phyloP scores from a whole-genome alignment of 2,113 vertebrate species.

The Rhizomys pruinosus region DNA sequence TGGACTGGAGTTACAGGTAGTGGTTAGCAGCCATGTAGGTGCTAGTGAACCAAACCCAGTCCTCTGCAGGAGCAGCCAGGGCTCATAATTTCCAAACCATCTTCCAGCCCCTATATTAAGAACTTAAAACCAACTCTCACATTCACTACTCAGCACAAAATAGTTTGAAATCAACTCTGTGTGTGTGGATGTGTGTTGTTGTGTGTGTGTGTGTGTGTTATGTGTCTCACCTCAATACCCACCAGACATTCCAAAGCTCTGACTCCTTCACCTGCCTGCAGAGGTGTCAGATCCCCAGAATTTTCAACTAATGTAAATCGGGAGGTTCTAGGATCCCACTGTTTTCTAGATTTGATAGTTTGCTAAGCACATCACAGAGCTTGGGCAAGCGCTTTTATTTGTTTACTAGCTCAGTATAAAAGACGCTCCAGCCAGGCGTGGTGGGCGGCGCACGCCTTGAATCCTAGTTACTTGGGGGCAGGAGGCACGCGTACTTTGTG shows the following conservation, averaged over 20 bases:
- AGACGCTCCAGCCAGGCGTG: too few species aligned
- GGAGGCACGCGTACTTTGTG: too few species aligned
- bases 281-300: not conserved
- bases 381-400: not conserved
- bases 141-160: not conserved
- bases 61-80: too few species aligned
- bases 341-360: too few species aligned
- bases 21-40: too few species aligned
- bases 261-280: not conserved
- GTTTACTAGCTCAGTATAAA: not conserved
- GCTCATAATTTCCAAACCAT: too few species aligned
- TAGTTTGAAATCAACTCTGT: not conserved
- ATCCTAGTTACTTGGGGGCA: too few species aligned
- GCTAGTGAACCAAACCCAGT: too few species aligned
- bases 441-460: too few species aligned
- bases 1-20: too few species aligned
- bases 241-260: not conserved
- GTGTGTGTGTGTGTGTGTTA: not conserved
- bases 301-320: not conserved
- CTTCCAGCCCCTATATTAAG: not conserved
- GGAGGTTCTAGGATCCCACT: too few species aligned
- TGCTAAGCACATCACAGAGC: not conserved
- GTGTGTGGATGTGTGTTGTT: too few species aligned
- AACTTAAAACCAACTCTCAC: not conserved
- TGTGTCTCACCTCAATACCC: not conserved